Evolutionary conservation across 2,797 vertebrate species (phyloP).

Genomic region (Notoglanidium macrostoma): DNA sequence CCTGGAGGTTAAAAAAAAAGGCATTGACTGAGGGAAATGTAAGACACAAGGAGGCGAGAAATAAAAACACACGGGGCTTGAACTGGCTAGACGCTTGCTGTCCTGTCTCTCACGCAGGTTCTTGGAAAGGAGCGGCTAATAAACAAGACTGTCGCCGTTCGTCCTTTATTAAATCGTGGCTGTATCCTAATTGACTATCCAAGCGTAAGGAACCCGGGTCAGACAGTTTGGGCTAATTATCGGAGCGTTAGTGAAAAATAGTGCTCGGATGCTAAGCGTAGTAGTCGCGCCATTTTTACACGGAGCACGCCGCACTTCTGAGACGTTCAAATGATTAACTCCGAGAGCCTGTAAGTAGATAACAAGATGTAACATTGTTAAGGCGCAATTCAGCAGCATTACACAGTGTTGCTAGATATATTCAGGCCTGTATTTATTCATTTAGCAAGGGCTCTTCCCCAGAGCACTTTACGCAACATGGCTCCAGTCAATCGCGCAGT

Average conservation of each 20-base stretch:
- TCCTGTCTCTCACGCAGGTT: constrained; percentile 42
- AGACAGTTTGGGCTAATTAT: constrained; percentile 57
- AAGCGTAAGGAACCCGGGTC: constrained; percentile 52
- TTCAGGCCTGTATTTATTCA: not conserved
- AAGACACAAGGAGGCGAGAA: constrained; percentile 12
- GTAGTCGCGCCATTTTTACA: not conserved
- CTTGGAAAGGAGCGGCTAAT: constrained; percentile 53
- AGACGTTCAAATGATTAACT: constrained; percentile 9
- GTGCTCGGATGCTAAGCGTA: constrained; percentile 21
- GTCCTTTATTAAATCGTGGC: constrained; percentile 54
- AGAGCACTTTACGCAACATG: constrained; percentile 19
- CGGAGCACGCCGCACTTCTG: not conserved
- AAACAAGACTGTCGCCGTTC: constrained; percentile 42
- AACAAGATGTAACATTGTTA: constrained; percentile 28
- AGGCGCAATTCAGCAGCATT: constrained; percentile 22
- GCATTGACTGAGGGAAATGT: constrained; percentile 45
- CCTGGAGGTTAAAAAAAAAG: constrained; percentile 32
- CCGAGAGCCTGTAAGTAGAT: constrained; percentile 6
- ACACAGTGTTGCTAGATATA: constrained; percentile 18
- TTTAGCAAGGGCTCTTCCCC: constrained; percentile 18
- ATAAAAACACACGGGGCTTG: constrained; percentile 21
- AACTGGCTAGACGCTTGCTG: constrained; percentile 23
- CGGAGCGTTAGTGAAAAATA: constrained; percentile 46
- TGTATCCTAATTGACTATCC: constrained; percentile 58
- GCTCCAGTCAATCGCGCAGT: constrained; percentile 5